Conservation (phyloP, 2,888 invertebrate species). For the Brenthis ino region DNA sequence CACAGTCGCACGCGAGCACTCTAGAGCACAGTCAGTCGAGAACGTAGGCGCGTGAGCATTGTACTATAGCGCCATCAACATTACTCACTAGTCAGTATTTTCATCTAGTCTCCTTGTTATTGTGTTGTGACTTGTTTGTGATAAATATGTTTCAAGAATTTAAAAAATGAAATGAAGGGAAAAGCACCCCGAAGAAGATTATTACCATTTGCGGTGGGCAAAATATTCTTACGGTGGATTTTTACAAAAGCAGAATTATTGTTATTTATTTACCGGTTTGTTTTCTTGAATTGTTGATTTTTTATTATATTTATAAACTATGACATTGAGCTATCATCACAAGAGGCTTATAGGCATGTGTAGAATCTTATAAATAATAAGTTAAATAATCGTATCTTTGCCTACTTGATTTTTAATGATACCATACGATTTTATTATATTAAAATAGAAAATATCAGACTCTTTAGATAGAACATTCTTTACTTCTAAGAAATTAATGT, state of each 20-base stretch:
- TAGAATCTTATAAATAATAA: conserved; percentile 4
- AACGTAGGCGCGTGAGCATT: conserved; percentile 50
- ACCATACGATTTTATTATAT: neutral
- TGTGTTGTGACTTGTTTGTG: conserved; percentile 36
- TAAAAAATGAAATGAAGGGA: conserved; percentile 70
- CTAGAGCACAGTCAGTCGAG: conserved; percentile 39
- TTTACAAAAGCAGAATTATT: conserved; percentile 83
- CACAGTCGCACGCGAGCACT: conserved; percentile 49
- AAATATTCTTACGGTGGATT: conserved; percentile 84
- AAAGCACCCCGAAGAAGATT: conserved; percentile 54
- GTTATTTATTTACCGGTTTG: conserved; percentile 84
- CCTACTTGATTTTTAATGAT: neutral
- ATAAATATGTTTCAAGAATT: conserved; percentile 36
- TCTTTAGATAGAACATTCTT: neutral
- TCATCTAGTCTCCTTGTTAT: conserved; percentile 21
- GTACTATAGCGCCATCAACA: conserved; percentile 8
- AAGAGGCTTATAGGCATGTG: neutral
- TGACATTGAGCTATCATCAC: neutral
- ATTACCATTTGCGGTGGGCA: conserved; percentile 76
- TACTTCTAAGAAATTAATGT: conserved; percentile 3
- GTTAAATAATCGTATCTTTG: neutral
- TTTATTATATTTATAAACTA: neutral
- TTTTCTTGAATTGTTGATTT: conserved; percentile 45
- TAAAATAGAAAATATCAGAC: neutral
- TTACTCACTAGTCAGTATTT: conserved; percentile 12